phyloP scores from a whole-genome alignment of 2,888 invertebrate species.

The Machimus rusticus region DNA sequence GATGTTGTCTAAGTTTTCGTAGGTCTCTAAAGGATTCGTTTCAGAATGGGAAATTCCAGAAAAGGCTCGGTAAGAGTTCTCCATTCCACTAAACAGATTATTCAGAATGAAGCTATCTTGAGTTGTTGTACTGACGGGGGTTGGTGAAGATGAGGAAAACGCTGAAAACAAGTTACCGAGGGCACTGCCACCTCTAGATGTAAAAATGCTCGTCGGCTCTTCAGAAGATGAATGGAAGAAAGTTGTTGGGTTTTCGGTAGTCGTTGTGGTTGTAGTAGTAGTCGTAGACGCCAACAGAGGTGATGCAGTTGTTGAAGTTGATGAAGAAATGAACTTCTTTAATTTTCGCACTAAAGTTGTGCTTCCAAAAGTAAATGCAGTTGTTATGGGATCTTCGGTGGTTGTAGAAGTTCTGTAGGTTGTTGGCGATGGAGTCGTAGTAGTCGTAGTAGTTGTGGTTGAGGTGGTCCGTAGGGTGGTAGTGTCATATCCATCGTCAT shows the following conservation, averaged over 20 bases:
- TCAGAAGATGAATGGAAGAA: conserved; percentile 47
- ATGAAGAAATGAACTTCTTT: conserved; percentile 61
- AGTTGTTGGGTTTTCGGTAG: conserved; percentile 53
- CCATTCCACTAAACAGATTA: conserved; percentile 60
- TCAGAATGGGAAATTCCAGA: conserved; percentile 61
- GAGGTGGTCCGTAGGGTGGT: conserved; percentile 52
- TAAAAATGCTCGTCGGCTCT: conserved; percentile 49
- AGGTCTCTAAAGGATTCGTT: conserved; percentile 57
- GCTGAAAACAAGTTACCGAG: conserved; percentile 56
- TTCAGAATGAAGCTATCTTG: conserved; percentile 58
- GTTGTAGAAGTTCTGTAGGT: conserved; percentile 59
- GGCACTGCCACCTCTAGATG: conserved; percentile 42
- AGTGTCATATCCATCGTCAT: conserved; percentile 56
- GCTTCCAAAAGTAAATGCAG: conserved; percentile 59
- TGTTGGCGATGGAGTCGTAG: conserved; percentile 54
- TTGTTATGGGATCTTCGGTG: conserved; percentile 51
- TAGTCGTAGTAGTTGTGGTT: conserved; percentile 53
- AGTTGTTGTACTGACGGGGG: conserved; percentile 54
- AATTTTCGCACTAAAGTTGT: conserved; percentile 62
- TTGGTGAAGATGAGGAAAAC: conserved; percentile 50
- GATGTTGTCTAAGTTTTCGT: conserved; percentile 68
- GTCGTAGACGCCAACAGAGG: conserved; percentile 54
- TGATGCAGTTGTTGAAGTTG: conserved; percentile 53
- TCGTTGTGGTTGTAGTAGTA: conserved; percentile 53
- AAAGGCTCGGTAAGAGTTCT: conserved; percentile 61